A percentile compares a stretch with the other conserved stretches of the same genome.
Evolutionary conservation across 2,113 vertebrate species (phyloP).

Genomic region (Otus sunia): DNA sequence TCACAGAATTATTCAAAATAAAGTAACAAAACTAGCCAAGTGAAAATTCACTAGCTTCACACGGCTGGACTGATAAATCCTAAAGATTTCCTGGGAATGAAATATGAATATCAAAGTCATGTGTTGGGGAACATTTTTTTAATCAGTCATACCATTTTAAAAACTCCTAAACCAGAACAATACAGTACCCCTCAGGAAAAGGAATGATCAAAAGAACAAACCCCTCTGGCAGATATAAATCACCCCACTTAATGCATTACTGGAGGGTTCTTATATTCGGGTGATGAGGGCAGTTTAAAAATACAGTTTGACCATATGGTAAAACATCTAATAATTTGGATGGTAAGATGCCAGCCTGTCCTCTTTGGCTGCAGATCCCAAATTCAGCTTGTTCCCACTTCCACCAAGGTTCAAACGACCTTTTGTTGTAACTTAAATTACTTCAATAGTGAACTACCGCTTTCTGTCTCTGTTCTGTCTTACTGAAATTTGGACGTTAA

Average conservation of each 20-base stretch:
- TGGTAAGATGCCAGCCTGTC: background rate
- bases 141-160: slow-evolving; percentile 51
- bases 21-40: background rate
- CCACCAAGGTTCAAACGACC: background rate
- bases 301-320: background rate
- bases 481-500: background rate
- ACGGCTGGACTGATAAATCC: background rate
- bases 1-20: background rate
- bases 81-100: slow-evolving; percentile 30
- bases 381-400: background rate
- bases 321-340: background rate
- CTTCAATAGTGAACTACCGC: background rate
- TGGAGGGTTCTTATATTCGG: background rate
- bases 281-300: background rate
- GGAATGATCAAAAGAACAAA: slow-evolving; percentile 59
- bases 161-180: slow-evolving; percentile 49
- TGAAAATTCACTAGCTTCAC: slow-evolving; percentile 18
- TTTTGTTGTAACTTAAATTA: background rate
- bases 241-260: slow-evolving; percentile 29
- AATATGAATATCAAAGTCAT: slow-evolving; percentile 60
- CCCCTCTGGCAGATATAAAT: slow-evolving; percentile 58
- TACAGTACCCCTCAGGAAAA: slow-evolving; percentile 18
- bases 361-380: background rate
- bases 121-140: slow-evolving; percentile 49
- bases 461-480: background rate